Evolutionary conservation across 2,888 invertebrate genomes (phyloP).

Genomic region (Ditula angustiorana): DNA sequence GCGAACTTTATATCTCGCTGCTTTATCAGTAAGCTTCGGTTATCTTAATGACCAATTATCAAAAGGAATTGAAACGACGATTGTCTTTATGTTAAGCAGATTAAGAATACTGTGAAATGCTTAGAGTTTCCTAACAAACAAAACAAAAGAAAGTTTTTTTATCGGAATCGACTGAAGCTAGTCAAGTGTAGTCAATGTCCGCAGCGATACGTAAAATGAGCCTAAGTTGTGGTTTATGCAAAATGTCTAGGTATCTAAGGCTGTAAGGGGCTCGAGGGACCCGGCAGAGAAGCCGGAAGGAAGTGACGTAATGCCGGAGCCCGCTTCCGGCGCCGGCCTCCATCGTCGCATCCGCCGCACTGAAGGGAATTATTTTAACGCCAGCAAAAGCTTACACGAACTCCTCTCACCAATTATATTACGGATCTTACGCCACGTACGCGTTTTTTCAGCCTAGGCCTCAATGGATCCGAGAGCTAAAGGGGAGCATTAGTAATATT

Average conservation of each 20-base stretch:
- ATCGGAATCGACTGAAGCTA: background rate
- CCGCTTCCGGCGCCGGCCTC: slow-evolving; percentile 59
- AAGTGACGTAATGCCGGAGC: slow-evolving; percentile 61
- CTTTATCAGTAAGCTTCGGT: slow-evolving; percentile 6
- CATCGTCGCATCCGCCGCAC: slow-evolving; percentile 63
- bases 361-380: slow-evolving; percentile 67
- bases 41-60: slow-evolving; percentile 7
- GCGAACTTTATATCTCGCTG: slow-evolving; percentile 6
- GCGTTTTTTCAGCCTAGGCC: background rate
- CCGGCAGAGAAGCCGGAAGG: slow-evolving; percentile 62
- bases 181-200: slow-evolving; percentile 10
- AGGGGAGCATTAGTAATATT: slow-evolving; percentile 31
- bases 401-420: slow-evolving; percentile 61
- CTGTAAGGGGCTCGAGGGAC: slow-evolving; percentile 59
- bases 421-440: slow-evolving; percentile 43
- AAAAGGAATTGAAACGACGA: slow-evolving; percentile 1
- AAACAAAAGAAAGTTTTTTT: too few species aligned
- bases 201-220: slow-evolving; percentile 21
- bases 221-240: slow-evolving; percentile 37
- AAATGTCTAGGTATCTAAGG: slow-evolving; percentile 47
- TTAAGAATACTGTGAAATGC: background rate
- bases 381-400: slow-evolving; percentile 55
- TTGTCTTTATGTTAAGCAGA: slow-evolving; percentile 4
- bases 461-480: slow-evolving; percentile 2
- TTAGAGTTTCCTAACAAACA: background rate